Evolutionary conservation across 2,888 invertebrate genomes (phyloP).

Genomic region (Caenorhabditis uteleia): DNA sequence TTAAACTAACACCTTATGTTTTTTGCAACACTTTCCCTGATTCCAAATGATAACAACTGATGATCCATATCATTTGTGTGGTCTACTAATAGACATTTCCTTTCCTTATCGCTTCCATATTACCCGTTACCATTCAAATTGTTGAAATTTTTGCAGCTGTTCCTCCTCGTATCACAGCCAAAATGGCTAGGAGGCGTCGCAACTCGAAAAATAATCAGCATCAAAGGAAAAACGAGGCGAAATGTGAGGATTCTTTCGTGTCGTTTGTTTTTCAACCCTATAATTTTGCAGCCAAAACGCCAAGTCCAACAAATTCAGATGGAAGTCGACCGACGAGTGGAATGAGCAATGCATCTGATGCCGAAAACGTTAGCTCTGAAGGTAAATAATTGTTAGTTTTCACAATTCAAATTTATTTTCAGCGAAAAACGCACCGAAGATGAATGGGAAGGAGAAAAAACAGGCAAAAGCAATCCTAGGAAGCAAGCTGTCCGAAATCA

Average conservation of each 20-base stretch:
- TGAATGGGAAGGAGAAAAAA: neutral
- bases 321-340: constrained; percentile 8
- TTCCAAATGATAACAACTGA: too few species aligned
- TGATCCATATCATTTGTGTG: too few species aligned
- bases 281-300: too few species aligned
- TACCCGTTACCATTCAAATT: too few species aligned
- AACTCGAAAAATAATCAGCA: constrained; percentile 28
- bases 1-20: too few species aligned
- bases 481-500: constrained; percentile 1
- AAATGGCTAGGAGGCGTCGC: constrained; percentile 22
- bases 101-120: too few species aligned
- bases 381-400: too few species aligned
- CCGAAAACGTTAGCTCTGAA: constrained; percentile 2
- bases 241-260: constrained; percentile 3
- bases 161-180: constrained; percentile 12
- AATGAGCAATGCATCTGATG: constrained; percentile 16
- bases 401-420: neutral
- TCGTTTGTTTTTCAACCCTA: neutral
- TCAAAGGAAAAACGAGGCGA: neutral
- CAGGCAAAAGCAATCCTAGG: constrained; percentile 2
- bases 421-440: neutral
- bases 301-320: neutral
- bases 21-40: too few species aligned
- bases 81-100: too few species aligned
- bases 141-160: constrained; percentile 25